Percentiles rank a stretch among this genome's conserved stretches.
Conservation (phyloP, 2,797 vertebrate species). For the Paratrypauchen microcephalus region DNA sequence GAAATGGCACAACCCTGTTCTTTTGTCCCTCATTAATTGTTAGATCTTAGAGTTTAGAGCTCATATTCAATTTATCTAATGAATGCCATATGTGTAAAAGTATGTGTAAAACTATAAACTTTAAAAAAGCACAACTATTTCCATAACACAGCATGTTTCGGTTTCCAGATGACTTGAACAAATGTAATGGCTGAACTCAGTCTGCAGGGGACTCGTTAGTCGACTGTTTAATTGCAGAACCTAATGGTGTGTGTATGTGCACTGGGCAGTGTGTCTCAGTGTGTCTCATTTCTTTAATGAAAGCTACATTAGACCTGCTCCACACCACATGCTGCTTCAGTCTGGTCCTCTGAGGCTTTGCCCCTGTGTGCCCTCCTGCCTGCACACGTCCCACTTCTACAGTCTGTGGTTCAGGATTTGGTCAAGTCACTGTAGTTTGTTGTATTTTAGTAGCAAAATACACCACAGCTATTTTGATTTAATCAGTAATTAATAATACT, state of each 20-base stretch:
- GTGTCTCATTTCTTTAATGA: constrained; percentile 68
- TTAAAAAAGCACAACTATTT: background rate
- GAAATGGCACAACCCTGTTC: too few relatives aligned
- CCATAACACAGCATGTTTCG: constrained; percentile 11
- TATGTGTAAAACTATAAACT: background rate
- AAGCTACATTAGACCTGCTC: constrained; percentile 55
- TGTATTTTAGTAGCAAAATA: background rate
- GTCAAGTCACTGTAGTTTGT: background rate
- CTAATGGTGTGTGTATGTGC: constrained; percentile 48
- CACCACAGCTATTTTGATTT: background rate
- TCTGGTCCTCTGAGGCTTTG: constrained; percentile 46
- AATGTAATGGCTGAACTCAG: constrained; percentile 27
- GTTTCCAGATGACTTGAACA: constrained; percentile 7
- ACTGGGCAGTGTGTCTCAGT: constrained; percentile 37
- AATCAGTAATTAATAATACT: background rate
- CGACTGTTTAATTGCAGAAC: constrained; percentile 42
- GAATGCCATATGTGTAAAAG: background rate
- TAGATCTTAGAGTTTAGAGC: too few relatives aligned
- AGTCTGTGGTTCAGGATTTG: constrained; percentile 12
- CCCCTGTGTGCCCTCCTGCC: constrained; percentile 40
- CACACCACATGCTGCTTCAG: constrained; percentile 63
- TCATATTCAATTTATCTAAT: background rate
- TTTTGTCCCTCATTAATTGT: background rate
- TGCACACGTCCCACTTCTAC: constrained; percentile 35
- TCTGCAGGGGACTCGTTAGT: constrained; percentile 30